Evolutionary conservation across 2,113 vertebrate species (phyloP), one percentile per base, ranked within the genome.

Genomic region (Fregata magnificens): DNA sequence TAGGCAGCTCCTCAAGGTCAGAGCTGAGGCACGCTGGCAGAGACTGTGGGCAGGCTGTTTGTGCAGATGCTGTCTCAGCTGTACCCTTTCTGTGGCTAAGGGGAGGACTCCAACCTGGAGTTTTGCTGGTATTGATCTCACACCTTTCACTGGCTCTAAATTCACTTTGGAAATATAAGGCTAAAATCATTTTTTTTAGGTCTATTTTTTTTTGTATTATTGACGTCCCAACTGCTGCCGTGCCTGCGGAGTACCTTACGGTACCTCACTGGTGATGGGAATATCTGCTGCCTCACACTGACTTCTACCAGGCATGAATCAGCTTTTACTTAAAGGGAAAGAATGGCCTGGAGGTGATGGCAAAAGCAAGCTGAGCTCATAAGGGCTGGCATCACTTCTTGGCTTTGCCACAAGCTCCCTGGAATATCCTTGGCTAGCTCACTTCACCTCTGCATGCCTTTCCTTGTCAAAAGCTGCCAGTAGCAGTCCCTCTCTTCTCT

Each of bases 21-120:
- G 88, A 44, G 89, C 94, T 34, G 90, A 89, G 91, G 86, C 80
- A 16, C 4, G 36, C 91, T 95, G 97, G 94, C 94, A 94, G 93
- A 62, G 85, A 5, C 81, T 72, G 55, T 80, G 92, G 95, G 92
- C 92, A 96, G 90, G 91, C 89, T 93, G 90, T 1, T 61, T 20
- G 81, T 93, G 93, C 94, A 96, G 97, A 95, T 94, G 97, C 97
- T 97, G 93, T 31, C 96, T 97, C 94, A 90, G 95, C 97, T 82
- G 74, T 73, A 50, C 97, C 95, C 87, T 85, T 65, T 53, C 82
- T 14, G 71, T 31, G 91, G 82, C 24, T 6, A 11, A 83, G 93
- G 78, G 87, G 89, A 96, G 89, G 45, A 14, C 87, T 95, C 91
- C 81, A 80, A 53, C 87, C 87, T 91, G 78, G 83, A 91, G 82